Base-by-base conservation (phyloP, 2,888 invertebrate genomes). In the Rapana venosa region DNA sequence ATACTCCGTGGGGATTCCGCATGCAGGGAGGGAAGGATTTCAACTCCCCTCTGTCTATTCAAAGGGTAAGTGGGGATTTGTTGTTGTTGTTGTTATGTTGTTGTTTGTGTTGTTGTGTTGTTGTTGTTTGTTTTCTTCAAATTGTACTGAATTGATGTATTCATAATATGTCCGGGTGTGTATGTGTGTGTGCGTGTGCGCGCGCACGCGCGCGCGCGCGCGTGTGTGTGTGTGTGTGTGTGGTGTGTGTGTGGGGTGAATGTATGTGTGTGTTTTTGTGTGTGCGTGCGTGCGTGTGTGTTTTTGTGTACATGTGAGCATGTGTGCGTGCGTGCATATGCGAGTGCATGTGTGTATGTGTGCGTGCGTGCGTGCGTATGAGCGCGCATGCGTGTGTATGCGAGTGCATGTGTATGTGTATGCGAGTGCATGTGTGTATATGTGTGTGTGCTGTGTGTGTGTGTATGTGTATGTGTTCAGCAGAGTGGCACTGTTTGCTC, bases 1-100 rank as follows among this genome's bases (percentile, higher is more conserved):
- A 92, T 83, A 95, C 95, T 89, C 95, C 96, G 92, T 96, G 96
- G 96, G 96, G 96, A 92, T 96, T 96, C 94, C 95, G 96, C 87
- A 94, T 96, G 94, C 95, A 96, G 92, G 96, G 96, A 90, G 96
- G 96, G 90, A 95, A 95, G 92, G 96, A 96, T 92, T 96, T 95
- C 90, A 93, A 94, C 90, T 92, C 94, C 58, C 95, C 96, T 11
- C 91, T 96, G 58, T 94, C 95, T 11, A 96, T 96, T 90, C 94
- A 94, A 88, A 93, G 94, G 93, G 96, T 96, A 93, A 92, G 93
- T 93, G 66, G 36, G 30, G 74, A 30, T 77, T 58, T 6, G 5
- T 22, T 36, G 6, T 81, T 36, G 35, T 36, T 36, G 17, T 35
- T 22, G 17, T 36, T n/a, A 11, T 81, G 2, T 36, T 81, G 15